These are phyloP conservation scores for Melanostoma scalare DNA, from an alignment of 2,888 invertebrate genomes.

Conservation along the genomic window DNA sequence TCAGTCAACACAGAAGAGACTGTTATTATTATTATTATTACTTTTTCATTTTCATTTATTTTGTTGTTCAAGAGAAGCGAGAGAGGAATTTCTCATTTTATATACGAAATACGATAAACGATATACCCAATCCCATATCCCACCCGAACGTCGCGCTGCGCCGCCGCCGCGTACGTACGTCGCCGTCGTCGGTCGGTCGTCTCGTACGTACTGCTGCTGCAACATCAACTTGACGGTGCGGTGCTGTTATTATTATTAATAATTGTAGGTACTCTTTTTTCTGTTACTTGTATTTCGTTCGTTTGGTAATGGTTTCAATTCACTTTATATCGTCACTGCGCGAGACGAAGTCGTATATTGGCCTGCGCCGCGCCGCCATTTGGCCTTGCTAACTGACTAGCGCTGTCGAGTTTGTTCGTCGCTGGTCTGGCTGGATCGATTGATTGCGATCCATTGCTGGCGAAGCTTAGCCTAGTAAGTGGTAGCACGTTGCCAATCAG, in stretches of 20 bases:
- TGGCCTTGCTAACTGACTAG: slow-evolving; percentile 50
- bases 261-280: slow-evolving; percentile 39
- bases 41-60: no score
- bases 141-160: no score
- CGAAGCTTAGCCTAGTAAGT: slow-evolving; percentile 62
- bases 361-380: slow-evolving; percentile 35
- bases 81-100: no score
- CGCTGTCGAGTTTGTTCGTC: slow-evolving; percentile 31
- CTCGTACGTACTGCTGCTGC: neutral
- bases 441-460: slow-evolving; percentile 58
- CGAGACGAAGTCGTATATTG: slow-evolving; percentile 50
- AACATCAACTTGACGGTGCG: slow-evolving; percentile 33
- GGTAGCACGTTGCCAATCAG: slow-evolving; percentile 73
- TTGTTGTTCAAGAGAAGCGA: no score
- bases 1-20: no score
- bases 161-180: no score
- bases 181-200: no score
- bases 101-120: no score
- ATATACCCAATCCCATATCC: no score
- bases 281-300: slow-evolving; percentile 19
- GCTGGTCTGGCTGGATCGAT: slow-evolving; percentile 55
- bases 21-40: no score
- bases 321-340: slow-evolving; percentile 51
- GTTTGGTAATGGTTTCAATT: slow-evolving; percentile 40
- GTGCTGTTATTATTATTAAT: slow-evolving; percentile 52